These are phyloP conservation scores for Forbesichthys agassizii DNA, from an alignment of 2,113 vertebrate genomes.

Conservation along the genomic window DNA sequence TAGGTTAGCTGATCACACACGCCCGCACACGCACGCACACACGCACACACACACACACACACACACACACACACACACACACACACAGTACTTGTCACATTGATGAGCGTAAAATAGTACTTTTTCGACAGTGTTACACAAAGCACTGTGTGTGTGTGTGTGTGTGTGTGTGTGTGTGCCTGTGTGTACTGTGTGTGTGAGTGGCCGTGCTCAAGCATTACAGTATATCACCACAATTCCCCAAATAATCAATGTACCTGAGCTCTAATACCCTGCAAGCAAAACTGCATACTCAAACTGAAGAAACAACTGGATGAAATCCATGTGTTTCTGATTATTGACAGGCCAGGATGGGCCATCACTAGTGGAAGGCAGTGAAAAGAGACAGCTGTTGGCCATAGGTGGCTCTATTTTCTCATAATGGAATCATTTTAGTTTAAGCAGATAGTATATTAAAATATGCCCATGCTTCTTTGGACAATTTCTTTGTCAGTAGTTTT, in stretches of 20 bases:
- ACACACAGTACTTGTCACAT: neutral
- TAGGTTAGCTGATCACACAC: too few species aligned
- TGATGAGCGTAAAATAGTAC: slow-evolving; percentile 20
- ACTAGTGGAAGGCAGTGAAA: neutral
- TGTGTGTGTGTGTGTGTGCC: neutral
- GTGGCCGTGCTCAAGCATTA: neutral
- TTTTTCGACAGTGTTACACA: slow-evolving; percentile 18
- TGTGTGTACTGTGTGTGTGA: too few species aligned
- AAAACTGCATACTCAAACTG: neutral
- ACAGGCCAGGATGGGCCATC: neutral
- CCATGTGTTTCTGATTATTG: neutral
- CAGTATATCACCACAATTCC: too few species aligned
- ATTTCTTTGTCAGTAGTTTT: too few species aligned
- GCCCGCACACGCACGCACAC: neutral
- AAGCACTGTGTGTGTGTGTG: neutral
- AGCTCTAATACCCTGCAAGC: too few species aligned
- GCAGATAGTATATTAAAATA: too few species aligned
- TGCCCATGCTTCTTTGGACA: too few species aligned
- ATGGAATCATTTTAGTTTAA: too few species aligned
- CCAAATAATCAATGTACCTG: too few species aligned
- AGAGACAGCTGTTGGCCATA: too few species aligned
- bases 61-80: neutral
- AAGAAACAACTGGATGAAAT: neutral
- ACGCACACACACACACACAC: neutral
- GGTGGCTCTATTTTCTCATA: too few species aligned